phyloP scores from a whole-genome alignment of 2,888 invertebrate species.

The Gari tellinella region DNA sequence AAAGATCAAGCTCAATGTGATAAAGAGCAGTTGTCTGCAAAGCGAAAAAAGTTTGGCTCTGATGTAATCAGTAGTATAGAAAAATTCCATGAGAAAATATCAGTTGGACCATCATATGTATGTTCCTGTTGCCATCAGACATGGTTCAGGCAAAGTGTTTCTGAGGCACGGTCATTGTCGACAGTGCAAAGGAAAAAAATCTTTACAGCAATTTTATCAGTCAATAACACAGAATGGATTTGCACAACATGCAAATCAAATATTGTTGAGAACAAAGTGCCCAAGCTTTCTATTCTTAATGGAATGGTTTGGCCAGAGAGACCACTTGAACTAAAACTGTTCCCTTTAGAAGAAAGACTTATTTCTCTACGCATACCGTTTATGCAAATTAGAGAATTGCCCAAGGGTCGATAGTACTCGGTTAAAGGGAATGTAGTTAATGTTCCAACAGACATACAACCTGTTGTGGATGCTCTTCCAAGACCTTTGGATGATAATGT shows the following conservation, averaged over 20 bases:
- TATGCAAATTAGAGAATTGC: constrained; percentile 38
- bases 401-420: constrained; percentile 42
- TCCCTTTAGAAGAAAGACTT: constrained; percentile 43
- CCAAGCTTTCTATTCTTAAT: constrained; percentile 9
- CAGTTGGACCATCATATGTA: not conserved
- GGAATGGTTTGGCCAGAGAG: constrained; percentile 49
- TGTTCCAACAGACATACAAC: constrained; percentile 58
- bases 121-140: constrained; percentile 9
- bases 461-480: constrained; percentile 17
- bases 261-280: constrained; percentile 32
- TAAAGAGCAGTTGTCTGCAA: not conserved
- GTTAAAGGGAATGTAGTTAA: constrained; percentile 53
- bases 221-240: constrained; percentile 27
- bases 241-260: constrained; percentile 5
- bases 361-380: constrained; percentile 39
- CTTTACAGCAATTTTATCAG: constrained; percentile 24
- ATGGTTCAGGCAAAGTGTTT: constrained; percentile 15
- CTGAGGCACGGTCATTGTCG: not conserved
- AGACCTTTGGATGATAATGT: constrained; percentile 38
- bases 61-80: not conserved
- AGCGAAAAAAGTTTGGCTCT: not conserved
- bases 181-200: constrained; percentile 9
- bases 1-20: not conserved
- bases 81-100: not conserved
- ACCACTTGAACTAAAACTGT: constrained; percentile 41